Conservation (phyloP, 53 echinoderm and acorn worm species). For the Zoroaster sp. region DNA sequence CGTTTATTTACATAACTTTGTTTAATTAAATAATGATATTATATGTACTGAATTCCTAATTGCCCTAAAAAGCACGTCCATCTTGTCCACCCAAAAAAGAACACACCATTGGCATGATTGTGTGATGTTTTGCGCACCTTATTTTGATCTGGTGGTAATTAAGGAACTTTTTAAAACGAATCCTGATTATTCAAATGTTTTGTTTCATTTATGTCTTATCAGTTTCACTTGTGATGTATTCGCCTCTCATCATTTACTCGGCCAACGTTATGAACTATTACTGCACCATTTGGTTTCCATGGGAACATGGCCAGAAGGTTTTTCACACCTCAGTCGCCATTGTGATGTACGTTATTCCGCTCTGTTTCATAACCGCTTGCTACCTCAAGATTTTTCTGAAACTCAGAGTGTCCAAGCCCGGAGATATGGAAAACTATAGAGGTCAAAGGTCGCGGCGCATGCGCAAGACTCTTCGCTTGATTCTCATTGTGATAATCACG, state of each 20-base stretch:
- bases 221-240: not conserved
- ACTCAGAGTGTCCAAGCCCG: conserved; percentile 45
- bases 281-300: not conserved
- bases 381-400: conserved; percentile 74
- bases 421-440: not conserved
- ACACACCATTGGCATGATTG: too few relatives aligned
- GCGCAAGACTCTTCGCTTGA: conserved; percentile 71
- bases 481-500: conserved; percentile 70
- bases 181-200: too few relatives aligned
- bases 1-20: too few relatives aligned
- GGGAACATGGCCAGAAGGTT: not conserved
- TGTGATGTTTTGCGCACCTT: too few relatives aligned
- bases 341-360: conserved; percentile 72
- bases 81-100: too few relatives aligned
- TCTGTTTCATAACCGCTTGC: conserved; percentile 69
- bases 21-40: too few relatives aligned
- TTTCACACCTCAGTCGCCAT: conserved; percentile 39
- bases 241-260: not conserved
- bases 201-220: not conserved
- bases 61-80: too few relatives aligned
- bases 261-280: not conserved
- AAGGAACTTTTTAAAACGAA: too few relatives aligned
- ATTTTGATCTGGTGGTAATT: too few relatives aligned
- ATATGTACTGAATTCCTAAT: too few relatives aligned
- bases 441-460: conserved; percentile 66